Evolutionary conservation across 2,113 vertebrate genomes (phyloP).

Genomic region (Actenoides hombroni): DNA sequence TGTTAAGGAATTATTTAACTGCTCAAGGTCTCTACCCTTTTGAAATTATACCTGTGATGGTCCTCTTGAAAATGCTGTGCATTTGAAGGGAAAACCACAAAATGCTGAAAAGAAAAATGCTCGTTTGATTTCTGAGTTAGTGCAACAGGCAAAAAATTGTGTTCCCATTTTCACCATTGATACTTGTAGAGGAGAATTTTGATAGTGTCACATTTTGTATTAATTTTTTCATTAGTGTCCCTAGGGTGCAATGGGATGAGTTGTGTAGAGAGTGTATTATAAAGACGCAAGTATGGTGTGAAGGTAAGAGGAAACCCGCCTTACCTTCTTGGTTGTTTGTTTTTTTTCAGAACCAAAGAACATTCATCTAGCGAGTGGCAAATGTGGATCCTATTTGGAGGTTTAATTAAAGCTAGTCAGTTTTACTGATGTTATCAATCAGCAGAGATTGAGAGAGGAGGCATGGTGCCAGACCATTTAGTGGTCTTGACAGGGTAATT

Average conservation of each 20-base stretch:
- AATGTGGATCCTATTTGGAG: constrained; percentile 60
- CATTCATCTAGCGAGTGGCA: constrained; percentile 31
- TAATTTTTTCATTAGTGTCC: constrained; percentile 36
- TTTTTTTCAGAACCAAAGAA: constrained; percentile 16
- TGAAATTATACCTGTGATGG: not conserved
- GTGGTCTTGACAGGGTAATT: constrained; percentile 66
- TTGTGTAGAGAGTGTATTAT: constrained; percentile 10
- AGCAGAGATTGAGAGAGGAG: constrained; percentile 41
- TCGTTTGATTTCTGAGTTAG: not conserved
- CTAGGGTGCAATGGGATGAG: not conserved
- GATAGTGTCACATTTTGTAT: not conserved
- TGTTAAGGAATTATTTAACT: not conserved
- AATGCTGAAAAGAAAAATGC: not conserved
- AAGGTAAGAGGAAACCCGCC: constrained; percentile 33
- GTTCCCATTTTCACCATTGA: not conserved
- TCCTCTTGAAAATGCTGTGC: not conserved
- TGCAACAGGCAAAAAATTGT: not conserved
- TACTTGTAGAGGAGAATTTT: not conserved
- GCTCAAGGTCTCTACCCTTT: not conserved
- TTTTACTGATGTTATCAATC: constrained; percentile 72
- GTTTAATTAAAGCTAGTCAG: constrained; percentile 74
- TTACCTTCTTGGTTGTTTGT: not conserved
- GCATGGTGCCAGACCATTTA: constrained; percentile 53
- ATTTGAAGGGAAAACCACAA: not conserved
- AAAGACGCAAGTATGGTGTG: constrained; percentile 41